Conservation (phyloP, 35 echinoderm and acorn worm genomes). For the Stichopus chloronotus region DNA sequence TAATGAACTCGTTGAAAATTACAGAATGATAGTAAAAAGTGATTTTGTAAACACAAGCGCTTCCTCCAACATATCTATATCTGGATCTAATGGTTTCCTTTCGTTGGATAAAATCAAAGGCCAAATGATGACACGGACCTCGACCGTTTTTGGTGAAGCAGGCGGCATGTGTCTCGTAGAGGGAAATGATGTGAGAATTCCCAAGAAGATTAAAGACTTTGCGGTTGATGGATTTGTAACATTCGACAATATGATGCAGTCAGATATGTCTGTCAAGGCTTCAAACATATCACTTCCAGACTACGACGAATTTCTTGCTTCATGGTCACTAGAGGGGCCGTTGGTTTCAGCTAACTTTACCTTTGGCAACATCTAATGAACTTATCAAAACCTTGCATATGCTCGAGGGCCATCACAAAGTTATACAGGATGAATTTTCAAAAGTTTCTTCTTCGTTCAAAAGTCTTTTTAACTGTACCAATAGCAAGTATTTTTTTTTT, state of each 20-base stretch:
- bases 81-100: not conserved
- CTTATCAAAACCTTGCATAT: too few species aligned
- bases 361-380: not conserved
- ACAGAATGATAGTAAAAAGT: not conserved
- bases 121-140: not conserved
- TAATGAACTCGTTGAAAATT: not conserved
- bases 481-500: not conserved
- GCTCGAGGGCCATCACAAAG: too few species aligned
- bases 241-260: not conserved
- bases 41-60: not conserved
- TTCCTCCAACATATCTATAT: not conserved
- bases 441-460: too few species aligned
- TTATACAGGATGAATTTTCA: too few species aligned
- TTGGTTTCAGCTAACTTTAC: not conserved
- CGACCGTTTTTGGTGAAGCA: not conserved
- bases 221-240: not conserved
- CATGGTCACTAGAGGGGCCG: not conserved
- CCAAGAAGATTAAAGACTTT: not conserved
- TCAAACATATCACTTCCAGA: not conserved
- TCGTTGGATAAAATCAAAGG: not conserved
- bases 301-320: not conserved
- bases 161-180: not conserved
- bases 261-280: not conserved
- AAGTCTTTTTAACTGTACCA: too few species aligned
- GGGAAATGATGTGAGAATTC: not conserved